Conservation (phyloP, 2,113 vertebrate genomes). For the Dicerorhinus sumatrensis region DNA sequence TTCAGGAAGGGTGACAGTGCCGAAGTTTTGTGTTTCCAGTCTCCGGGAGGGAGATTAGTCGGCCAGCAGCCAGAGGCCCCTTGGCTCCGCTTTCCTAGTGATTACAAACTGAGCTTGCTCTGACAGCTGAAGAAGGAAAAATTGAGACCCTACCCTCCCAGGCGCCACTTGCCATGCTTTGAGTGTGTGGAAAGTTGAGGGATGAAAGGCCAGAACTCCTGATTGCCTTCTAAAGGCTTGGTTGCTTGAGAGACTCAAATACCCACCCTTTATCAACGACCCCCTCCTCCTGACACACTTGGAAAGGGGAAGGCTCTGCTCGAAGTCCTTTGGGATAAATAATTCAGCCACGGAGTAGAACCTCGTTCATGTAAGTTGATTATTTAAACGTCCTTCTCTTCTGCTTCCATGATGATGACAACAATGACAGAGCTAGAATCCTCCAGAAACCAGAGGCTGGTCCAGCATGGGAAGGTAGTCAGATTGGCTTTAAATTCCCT, state of each 20-base stretch:
- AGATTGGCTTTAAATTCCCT: not conserved
- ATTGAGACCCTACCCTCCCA: not conserved
- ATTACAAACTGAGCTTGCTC: conserved; percentile 35
- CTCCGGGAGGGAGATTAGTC: conserved; percentile 63
- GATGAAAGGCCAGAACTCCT: conserved; percentile 62
- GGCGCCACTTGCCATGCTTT: not conserved
- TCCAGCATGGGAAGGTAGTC: not conserved
- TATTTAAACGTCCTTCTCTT: conserved; percentile 67
- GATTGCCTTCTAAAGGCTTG: conserved; percentile 47
- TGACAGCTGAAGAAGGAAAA: conserved; percentile 30
- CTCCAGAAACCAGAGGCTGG: not conserved
- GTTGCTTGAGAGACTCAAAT: not conserved
- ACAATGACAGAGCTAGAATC: not conserved
- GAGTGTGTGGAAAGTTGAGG: not conserved
- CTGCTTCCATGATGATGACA: conserved; percentile 19
- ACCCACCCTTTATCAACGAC: conserved; percentile 34
- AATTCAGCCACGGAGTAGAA: conserved; percentile 62
- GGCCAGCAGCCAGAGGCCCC: not conserved
- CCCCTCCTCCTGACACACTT: conserved; percentile 49
- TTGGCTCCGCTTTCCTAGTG: not conserved
- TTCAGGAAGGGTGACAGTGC: not conserved
- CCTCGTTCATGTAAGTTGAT: conserved; percentile 69
- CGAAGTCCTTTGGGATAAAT: conserved; percentile 67
- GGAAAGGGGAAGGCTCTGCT: conserved; percentile 55
- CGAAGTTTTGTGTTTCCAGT: conserved; percentile 38